A percentile compares a stretch with the other conserved stretches of the same genome.
Evolutionary conservation across 2,888 invertebrate genomes (phyloP).

Genomic region (Drosophila longiperda): DNA sequence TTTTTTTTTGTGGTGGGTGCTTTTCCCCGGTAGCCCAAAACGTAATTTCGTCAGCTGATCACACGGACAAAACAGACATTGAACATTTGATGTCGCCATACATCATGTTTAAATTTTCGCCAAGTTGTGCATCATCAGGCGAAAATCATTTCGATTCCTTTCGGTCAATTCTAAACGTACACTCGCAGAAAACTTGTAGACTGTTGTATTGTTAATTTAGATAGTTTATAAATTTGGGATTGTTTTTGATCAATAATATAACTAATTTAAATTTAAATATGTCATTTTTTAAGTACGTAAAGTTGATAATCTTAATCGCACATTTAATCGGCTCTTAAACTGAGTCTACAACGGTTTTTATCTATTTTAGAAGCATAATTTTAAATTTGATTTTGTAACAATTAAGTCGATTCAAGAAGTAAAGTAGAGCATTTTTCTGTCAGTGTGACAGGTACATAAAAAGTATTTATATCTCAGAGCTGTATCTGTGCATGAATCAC

Average conservation of each 20-base stretch:
- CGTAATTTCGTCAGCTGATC: constrained; percentile 48
- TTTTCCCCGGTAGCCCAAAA: constrained; percentile 18
- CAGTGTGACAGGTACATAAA: neutral
- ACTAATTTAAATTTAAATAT: neutral
- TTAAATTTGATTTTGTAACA: neutral
- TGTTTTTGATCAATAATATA: neutral
- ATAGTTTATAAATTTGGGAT: neutral
- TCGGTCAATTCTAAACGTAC: neutral
- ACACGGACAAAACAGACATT: constrained; percentile 15
- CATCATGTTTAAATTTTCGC: constrained; percentile 39
- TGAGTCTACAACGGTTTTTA: neutral
- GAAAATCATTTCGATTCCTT: constrained; percentile 54
- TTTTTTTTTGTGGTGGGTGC: constrained; percentile 8
- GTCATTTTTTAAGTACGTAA: neutral
- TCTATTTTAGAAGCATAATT: neutral
- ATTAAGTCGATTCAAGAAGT: neutral
- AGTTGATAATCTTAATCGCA: neutral
- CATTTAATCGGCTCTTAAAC: neutral
- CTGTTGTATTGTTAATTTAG: neutral
- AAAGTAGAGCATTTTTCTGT: neutral
- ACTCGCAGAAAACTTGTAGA: neutral
- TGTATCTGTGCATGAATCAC: constrained; percentile 62
- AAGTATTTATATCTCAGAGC: constrained; percentile 8
- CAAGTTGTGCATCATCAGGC: constrained; percentile 64
- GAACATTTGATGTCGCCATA: constrained; percentile 29